phyloP scores from a whole-genome alignment of 2,797 vertebrate genomes.

The Melanogrammus aeglefinus region DNA sequence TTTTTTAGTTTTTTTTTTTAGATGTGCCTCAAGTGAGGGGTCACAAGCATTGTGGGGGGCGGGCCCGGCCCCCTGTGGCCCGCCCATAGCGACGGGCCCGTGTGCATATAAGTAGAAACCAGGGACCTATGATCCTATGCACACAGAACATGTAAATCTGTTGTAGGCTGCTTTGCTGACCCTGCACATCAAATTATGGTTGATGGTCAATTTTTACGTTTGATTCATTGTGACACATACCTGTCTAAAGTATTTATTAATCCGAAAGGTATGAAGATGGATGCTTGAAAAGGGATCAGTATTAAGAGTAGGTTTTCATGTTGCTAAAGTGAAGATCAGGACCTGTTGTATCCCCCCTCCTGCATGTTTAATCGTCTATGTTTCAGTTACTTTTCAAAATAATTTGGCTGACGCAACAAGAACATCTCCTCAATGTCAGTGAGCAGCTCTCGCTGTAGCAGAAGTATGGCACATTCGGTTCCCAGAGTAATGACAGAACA shows the following conservation, averaged over 20 bases:
- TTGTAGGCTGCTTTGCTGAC: neutral
- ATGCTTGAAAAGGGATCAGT: neutral
- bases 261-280: too few relatives aligned
- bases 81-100: too few relatives aligned
- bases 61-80: too few relatives aligned
- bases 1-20: too few relatives aligned
- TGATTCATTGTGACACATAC: too few relatives aligned
- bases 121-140: neutral
- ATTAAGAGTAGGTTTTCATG: neutral
- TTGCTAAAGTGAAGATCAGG: neutral
- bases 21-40: too few relatives aligned
- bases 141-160: neutral
- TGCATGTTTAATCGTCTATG: neutral
- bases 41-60: too few relatives aligned
- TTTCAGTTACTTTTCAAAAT: neutral
- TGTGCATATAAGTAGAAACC: neutral
- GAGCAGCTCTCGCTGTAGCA: neutral
- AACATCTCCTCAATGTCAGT: neutral
- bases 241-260: too few relatives aligned
- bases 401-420: neutral
- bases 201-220: neutral
- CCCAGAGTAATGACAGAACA: too few relatives aligned
- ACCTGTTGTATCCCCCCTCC: neutral
- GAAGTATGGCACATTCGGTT: too few relatives aligned
- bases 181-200: neutral